These are phyloP conservation scores for Urocyon cinereoargenteus DNA, from an alignment of 2,797 vertebrate genomes.

Conservation along the genomic window DNA sequence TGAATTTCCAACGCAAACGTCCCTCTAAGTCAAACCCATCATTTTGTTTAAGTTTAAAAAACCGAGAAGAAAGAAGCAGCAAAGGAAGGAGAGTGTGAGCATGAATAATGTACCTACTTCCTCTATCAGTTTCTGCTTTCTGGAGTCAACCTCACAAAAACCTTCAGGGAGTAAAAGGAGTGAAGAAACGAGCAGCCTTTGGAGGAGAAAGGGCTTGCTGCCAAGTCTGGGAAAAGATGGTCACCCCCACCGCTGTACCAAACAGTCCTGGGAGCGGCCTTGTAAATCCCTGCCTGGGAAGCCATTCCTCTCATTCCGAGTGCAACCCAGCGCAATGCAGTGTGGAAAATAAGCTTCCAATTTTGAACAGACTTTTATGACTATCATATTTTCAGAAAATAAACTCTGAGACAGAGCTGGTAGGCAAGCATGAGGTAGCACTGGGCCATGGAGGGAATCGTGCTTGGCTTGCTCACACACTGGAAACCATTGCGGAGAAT, in stretches of 20 bases:
- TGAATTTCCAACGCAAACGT: not conserved
- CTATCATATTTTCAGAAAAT: slow-evolving; percentile 67
- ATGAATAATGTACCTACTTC: not conserved
- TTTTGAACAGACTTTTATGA: slow-evolving; percentile 65
- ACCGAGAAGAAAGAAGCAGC: not conserved
- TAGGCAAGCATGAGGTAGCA: not conserved
- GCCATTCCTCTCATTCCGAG: slow-evolving; percentile 3
- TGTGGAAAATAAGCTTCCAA: not conserved
- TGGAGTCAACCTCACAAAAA: slow-evolving; percentile 60
- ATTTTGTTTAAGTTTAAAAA: slow-evolving; percentile 21
- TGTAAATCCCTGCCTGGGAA: slow-evolving; percentile 45
- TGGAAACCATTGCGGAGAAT: not conserved
- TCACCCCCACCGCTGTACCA: slow-evolving; percentile 1
- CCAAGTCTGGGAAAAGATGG: slow-evolving; percentile 22
- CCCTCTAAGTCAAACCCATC: not conserved
- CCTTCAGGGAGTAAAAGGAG: not conserved
- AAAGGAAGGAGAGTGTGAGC: not conserved
- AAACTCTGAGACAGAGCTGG: slow-evolving; percentile 22
- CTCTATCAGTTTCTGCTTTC: slow-evolving; percentile 16
- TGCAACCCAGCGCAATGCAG: slow-evolving; percentile 6
- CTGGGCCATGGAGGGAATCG: not conserved
- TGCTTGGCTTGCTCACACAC: not conserved
- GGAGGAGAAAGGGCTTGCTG: not conserved
- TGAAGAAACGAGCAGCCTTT: slow-evolving; percentile 34
- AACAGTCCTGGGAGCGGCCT: not conserved